phyloP scores from a whole-genome alignment of 2,888 invertebrate genomes.

The Tetanocera ferruginea region DNA sequence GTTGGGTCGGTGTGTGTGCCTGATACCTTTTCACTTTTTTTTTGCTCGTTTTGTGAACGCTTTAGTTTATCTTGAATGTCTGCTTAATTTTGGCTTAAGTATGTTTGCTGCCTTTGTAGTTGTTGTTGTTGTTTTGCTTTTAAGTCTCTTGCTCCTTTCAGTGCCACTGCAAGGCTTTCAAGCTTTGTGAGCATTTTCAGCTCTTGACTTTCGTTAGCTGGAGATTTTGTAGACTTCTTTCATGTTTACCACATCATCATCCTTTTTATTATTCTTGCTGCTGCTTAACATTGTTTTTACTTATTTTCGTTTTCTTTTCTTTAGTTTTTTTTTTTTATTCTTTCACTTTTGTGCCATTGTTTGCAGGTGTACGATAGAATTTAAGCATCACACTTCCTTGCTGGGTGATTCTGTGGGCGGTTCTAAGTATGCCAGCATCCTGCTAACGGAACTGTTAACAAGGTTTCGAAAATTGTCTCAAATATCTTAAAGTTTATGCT shows the following conservation, averaged over 20 bases:
- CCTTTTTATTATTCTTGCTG: slow-evolving; percentile 3
- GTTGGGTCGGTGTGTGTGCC: too few relatives aligned
- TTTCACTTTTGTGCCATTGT: background rate
- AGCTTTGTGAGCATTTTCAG: background rate
- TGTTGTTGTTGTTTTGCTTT: background rate
- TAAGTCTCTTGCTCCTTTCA: background rate
- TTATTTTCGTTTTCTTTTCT: background rate
- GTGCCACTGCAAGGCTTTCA: background rate
- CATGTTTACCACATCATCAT: background rate
- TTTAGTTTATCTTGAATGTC: slow-evolving; percentile 28
- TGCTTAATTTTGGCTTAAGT: slow-evolving; percentile 27
- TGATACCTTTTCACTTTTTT: background rate
- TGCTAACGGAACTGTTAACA: slow-evolving; percentile 28
- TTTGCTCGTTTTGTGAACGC: background rate
- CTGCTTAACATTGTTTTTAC: background rate
- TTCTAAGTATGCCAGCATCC: background rate
- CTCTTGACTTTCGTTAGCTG: background rate
- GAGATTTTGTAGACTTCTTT: background rate
- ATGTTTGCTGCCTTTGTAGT: background rate
- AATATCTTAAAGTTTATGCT: background rate
- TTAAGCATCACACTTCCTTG: slow-evolving; percentile 20
- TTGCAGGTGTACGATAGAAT: slow-evolving; percentile 13
- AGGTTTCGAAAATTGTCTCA: slow-evolving; percentile 12
- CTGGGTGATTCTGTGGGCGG: background rate
- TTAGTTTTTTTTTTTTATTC: background rate